These are phyloP conservation scores for Myripristis murdjan DNA, from an alignment of 2,797 vertebrate genomes.

Conservation along the genomic window DNA sequence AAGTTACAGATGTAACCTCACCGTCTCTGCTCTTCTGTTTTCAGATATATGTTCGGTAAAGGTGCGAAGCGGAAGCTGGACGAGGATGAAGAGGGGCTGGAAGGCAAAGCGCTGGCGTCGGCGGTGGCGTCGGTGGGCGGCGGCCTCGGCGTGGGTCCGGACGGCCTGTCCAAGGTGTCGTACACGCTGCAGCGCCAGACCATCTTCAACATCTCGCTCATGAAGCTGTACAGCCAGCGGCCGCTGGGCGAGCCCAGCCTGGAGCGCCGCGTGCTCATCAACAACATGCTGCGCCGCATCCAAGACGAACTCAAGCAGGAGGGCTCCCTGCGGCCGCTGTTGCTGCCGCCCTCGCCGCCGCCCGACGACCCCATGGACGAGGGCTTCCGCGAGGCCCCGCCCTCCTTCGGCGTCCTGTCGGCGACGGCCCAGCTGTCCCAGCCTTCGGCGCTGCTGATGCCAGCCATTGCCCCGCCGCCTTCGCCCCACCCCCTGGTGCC, in stretches of 20 bases:
- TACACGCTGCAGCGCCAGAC: slow-evolving; percentile 99
- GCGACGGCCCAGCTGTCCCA: slow-evolving; percentile 81
- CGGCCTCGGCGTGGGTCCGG: slow-evolving; percentile 82
- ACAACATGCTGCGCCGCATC: slow-evolving; percentile 98
- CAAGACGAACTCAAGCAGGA: slow-evolving; percentile 98
- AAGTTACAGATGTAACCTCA: too few species aligned
- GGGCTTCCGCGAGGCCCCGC: slow-evolving; percentile 91
- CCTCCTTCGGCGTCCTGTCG: slow-evolving; percentile 88
- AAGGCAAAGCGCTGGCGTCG: slow-evolving; percentile 95
- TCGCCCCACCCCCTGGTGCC: slow-evolving; percentile 89
- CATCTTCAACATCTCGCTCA: slow-evolving; percentile 99
- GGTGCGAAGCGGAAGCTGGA: slow-evolving; percentile 99
- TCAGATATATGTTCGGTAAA: slow-evolving; percentile 99
- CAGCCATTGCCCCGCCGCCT: slow-evolving; percentile 76
- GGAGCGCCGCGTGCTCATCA: slow-evolving; percentile 97
- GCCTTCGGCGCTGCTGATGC: slow-evolving; percentile 82
- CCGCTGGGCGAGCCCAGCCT: slow-evolving; percentile 94
- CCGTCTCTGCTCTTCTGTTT: slow-evolving; percentile 18
- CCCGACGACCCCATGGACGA: slow-evolving; percentile 88
- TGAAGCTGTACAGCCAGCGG: slow-evolving; percentile 98
- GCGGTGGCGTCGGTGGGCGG: slow-evolving; percentile 84
- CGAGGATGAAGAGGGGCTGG: slow-evolving; percentile 99
- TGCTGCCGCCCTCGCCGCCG: slow-evolving; percentile 89
- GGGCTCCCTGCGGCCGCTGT: slow-evolving; percentile 91
- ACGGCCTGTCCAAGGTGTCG: slow-evolving; percentile 96